Conservation (phyloP, 2,797 vertebrate genomes). For the Poecilia wingei region DNA sequence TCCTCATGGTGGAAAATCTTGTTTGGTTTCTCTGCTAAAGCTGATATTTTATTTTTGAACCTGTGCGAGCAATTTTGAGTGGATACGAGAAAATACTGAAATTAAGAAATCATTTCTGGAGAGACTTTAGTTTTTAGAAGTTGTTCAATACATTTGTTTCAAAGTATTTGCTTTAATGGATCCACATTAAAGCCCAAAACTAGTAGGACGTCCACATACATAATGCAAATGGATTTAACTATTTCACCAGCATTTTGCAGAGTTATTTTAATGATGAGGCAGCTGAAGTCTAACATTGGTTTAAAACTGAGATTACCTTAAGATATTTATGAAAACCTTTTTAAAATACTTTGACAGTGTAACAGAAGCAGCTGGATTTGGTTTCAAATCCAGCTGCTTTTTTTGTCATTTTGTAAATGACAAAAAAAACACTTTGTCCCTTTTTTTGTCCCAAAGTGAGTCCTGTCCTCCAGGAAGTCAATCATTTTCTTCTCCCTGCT, state of each 20-base stretch:
- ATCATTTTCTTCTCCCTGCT: constrained; percentile 72
- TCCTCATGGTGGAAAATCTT: neutral
- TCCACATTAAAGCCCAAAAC: neutral
- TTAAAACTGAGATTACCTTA: neutral
- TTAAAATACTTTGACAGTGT: neutral
- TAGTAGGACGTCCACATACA: neutral
- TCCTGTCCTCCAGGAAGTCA: constrained; percentile 71
- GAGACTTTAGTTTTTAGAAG: neutral
- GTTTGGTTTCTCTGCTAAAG: neutral
- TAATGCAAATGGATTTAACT: neutral
- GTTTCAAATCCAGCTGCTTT: too few relatives aligned
- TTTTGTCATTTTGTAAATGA: too few relatives aligned
- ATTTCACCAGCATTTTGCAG: neutral
- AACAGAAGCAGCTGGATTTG: neutral
- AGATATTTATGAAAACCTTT: neutral
- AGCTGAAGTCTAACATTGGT: neutral
- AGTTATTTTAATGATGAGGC: neutral
- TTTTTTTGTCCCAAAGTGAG: constrained; percentile 63
- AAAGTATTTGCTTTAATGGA: neutral
- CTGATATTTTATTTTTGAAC: neutral
- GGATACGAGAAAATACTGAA: neutral
- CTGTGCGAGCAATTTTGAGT: neutral
- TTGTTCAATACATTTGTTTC: neutral
- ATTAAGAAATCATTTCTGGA: neutral
- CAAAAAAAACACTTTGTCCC: constrained; percentile 49